These are phyloP conservation scores for Caenorhabditis japonica DNA, from an alignment of 2,888 invertebrate genomes.

Conservation along the genomic window DNA sequence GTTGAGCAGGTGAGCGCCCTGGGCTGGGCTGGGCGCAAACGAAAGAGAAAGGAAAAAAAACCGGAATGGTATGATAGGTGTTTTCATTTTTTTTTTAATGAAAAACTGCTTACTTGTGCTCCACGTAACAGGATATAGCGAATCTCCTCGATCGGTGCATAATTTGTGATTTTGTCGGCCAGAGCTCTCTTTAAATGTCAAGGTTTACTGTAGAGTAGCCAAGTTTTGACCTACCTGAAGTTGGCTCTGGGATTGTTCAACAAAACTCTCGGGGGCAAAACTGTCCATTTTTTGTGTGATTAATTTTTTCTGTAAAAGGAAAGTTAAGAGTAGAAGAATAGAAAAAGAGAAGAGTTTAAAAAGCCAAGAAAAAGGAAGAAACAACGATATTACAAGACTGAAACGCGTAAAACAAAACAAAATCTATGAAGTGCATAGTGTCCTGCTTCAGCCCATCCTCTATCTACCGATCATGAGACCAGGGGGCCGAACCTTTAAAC, in stretches of 20 bases:
- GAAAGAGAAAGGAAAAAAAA: conserved; percentile 5
- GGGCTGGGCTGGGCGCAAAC: no score
- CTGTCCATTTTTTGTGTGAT: conserved; percentile 43
- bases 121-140: conserved; percentile 88
- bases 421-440: no score
- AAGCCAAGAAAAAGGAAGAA: conserved; percentile 6
- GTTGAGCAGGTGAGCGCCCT: no score
- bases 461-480: conserved; percentile 40
- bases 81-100: no score
- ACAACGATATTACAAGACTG: no score
- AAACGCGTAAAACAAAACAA: no score
- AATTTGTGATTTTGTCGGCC: conserved; percentile 90
- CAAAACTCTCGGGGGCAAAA: conserved; percentile 35
- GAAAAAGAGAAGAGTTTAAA: no score
- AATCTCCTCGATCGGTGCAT: conserved; percentile 89
- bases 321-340: neutral
- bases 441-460: conserved; percentile 4
- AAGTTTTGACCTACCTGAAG: conserved; percentile 18
- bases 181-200: conserved; percentile 84
- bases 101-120: conserved; percentile 83
- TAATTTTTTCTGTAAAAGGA: no score
- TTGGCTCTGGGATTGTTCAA: conserved; percentile 34
- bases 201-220: neutral
- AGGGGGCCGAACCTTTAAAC: conserved; percentile 42
- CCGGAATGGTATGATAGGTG: conserved; percentile 32